Evolutionary conservation across 2,113 vertebrate genomes (phyloP).

Genomic region (Tragelaphus imberbis): DNA sequence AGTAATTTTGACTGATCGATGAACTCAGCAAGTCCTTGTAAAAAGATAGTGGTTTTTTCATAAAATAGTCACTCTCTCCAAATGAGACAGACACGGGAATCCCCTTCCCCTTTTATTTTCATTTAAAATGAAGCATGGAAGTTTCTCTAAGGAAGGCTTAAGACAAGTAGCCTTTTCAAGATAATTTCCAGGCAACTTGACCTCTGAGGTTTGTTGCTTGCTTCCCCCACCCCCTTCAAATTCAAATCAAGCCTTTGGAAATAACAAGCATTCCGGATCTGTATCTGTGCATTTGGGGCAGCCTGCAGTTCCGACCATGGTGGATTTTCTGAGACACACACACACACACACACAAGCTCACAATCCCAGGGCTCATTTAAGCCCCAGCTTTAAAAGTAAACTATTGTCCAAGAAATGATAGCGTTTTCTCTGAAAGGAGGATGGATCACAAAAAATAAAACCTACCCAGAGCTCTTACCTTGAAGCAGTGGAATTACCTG

Average conservation of each 20-base stretch:
- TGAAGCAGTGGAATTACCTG: conserved; percentile 77
- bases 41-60: conserved; percentile 60
- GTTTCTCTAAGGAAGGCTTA: conserved; percentile 46
- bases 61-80: conserved; percentile 54
- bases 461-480: conserved; percentile 80
- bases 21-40: conserved; percentile 19
- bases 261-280: conserved; percentile 41
- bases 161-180: conserved; percentile 41
- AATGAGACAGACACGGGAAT: background rate
- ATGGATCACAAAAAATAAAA: conserved; percentile 64
- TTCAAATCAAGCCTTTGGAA: conserved; percentile 71
- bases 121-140: conserved; percentile 41
- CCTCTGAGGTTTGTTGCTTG: background rate
- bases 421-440: conserved; percentile 69
- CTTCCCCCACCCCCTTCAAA: conserved; percentile 14
- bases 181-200: conserved; percentile 61
- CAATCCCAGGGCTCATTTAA: background rate
- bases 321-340: conserved; percentile 40
- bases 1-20: conserved; percentile 59
- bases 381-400: conserved; percentile 74
- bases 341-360: background rate
- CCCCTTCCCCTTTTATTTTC: background rate
- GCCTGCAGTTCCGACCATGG: conserved; percentile 63
- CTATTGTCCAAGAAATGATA: conserved; percentile 59
- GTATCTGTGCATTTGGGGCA: conserved; percentile 59